Evolutionary conservation across 92 coral and sea anemone genomes (phyloP).

Genomic region (Phenganax stokvisi): DNA sequence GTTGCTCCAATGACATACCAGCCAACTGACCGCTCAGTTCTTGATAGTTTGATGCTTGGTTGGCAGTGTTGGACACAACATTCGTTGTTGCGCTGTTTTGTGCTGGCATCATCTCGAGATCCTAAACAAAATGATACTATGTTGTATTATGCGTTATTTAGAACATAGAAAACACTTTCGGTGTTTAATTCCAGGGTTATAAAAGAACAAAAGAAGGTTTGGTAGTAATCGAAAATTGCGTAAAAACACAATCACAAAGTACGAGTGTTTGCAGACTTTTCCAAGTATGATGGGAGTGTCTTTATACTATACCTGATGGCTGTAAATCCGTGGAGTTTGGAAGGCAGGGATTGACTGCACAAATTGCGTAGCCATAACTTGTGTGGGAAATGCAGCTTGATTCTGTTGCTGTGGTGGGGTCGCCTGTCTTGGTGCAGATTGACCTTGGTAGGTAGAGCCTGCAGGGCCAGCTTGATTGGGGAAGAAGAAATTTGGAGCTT

Average conservation of each 20-base stretch:
- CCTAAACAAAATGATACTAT: conserved; percentile 36
- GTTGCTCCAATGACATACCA: conserved; percentile 62
- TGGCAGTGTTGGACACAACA: conserved; percentile 51
- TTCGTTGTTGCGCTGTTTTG: conserved; percentile 42
- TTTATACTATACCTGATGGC: conserved; percentile 9
- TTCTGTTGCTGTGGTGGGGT: conserved; percentile 27
- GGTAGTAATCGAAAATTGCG: no score
- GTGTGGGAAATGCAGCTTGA: conserved; percentile 14
- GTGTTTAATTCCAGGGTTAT: no score
- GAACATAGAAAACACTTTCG: no score
- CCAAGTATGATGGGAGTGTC: no score
- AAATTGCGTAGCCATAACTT: conserved; percentile 8
- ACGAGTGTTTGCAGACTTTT: no score
- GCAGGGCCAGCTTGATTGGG: conserved; percentile 20
- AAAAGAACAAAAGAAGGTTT: no score
- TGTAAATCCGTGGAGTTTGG: conserved; percentile 18
- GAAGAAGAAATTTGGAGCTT: conserved; percentile 22
- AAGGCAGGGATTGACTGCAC: conserved; percentile 11
- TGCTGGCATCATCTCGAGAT: conserved; percentile 64
- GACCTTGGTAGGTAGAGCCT: conserved; percentile 20
- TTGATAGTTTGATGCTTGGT: conserved; percentile 59
- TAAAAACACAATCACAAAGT: no score
- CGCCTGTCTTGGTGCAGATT: conserved; percentile 20
- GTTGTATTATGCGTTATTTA: no score
- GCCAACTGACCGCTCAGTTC: conserved; percentile 73